Evolutionary conservation across 2,797 vertebrate genomes (phyloP), one percentile per base, ranked within the genome.

Genomic region (Sebastes trivittatus): DNA sequence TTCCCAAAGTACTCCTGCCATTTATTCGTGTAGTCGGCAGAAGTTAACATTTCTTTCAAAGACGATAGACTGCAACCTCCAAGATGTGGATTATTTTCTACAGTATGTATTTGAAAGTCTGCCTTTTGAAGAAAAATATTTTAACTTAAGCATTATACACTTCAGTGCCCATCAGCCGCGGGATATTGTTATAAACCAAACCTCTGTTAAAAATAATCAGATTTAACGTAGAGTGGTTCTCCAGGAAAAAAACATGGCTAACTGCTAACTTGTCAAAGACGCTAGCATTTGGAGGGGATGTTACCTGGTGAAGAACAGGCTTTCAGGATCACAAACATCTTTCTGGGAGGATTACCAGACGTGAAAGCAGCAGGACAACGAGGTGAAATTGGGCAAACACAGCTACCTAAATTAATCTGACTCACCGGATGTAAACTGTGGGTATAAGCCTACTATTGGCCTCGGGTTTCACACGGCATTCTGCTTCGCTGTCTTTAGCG

Each of bases 101-200:
- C 46, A 52, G 46, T 9, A 52, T 0, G 0, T 52, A 9, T 11
- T 34, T 36, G 11, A 36, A 34, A 30, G 1, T 20, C 18, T 6
- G 16, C 9, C 29, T 61, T 30, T 61, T 32, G 59, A 7, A 18
- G 27, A 9, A 20, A 30, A 30, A 60, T 0, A 18, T 49, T 49
- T 49, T 49, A 49, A 49, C 2, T 52, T 10, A 9, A 59, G 42
- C 38, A 46, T 46, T 46, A 46, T 1, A 46, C 42, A 46, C 42
- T 46, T 46, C 42, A 6, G 3, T 46, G 46, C 7, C 16, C 5
- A 55, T 11, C 54, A 55, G 55, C 22, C 13, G 23, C 23, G 13
- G 23, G 55, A 58, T 27, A 23, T 58, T 56, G 55, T 25, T 25
- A 20, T 30, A 60, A 60, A 60, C 27, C 27, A 30, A 34, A 23